A percentile compares a stretch with the other conserved stretches of the same genome.
Conservation (phyloP, 2,113 vertebrate species). For the Mesocricetus auratus region DNA sequence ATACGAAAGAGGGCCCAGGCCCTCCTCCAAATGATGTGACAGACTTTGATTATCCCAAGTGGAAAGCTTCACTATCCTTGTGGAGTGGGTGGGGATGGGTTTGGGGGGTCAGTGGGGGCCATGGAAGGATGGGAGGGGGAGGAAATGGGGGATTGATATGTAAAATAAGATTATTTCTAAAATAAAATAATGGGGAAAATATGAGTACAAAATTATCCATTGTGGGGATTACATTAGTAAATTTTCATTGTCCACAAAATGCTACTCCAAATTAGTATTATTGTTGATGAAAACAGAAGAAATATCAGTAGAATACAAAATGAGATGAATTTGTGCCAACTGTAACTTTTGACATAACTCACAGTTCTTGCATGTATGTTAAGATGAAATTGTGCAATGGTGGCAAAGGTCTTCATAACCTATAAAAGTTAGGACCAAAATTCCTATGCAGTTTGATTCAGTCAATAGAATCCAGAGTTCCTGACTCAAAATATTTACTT, state of each 20-base stretch:
- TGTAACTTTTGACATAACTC: conserved; percentile 82
- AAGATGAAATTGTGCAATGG: conserved; percentile 84
- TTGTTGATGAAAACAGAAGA: conserved; percentile 12
- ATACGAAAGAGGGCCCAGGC: no score
- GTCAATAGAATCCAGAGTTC: conserved; percentile 77
- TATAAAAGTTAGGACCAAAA: conserved; percentile 68
- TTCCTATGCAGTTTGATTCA: conserved; percentile 86
- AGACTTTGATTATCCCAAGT: no score
- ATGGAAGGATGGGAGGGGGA: no score
- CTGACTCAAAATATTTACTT: conserved; percentile 73
- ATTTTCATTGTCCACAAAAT: conserved; percentile 61
- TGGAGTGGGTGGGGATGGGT: no score
- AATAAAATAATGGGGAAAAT: no score
- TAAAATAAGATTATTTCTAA: no score
- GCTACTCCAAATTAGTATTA: not conserved
- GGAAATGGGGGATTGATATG: no score
- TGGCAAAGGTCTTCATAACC: conserved; percentile 72
- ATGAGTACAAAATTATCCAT: conserved; percentile 81
- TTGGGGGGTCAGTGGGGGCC: no score
- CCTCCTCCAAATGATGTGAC: no score
- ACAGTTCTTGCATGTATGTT: conserved; percentile 65
- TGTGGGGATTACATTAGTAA: conserved; percentile 61
- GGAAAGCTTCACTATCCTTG: no score
- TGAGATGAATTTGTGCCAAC: conserved; percentile 81
- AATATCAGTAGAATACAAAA: conserved; percentile 61